Conservation (phyloP, 2,113 vertebrate species). For the Furnarius figulus region DNA sequence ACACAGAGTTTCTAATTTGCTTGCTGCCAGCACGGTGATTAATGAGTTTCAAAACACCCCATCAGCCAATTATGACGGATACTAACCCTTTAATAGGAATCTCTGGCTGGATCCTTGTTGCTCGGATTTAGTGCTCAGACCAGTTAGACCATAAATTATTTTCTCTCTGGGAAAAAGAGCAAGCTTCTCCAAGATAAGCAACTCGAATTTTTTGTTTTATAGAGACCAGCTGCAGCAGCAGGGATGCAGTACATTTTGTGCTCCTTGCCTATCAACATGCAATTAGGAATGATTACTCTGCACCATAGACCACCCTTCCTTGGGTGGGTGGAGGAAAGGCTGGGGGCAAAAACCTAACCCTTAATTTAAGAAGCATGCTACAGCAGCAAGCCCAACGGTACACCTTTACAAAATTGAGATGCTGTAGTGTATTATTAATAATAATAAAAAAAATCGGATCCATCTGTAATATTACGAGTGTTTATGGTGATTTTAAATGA, state of each 20-base stretch:
- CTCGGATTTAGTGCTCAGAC: background rate
- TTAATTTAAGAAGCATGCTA: background rate
- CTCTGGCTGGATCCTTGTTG: constrained; percentile 3
- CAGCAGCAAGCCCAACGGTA: rapidly evolving
- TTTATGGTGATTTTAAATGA: background rate
- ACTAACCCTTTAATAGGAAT: constrained; percentile 38
- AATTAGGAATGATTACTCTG: background rate
- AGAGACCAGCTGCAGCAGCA: background rate
- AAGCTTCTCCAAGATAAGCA: constrained; percentile 24
- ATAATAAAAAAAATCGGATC: background rate
- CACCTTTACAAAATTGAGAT: background rate
- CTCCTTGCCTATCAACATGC: background rate
- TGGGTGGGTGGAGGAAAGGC: background rate
- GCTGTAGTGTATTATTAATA: background rate
- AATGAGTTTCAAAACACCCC: constrained; percentile 37
- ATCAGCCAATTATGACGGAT: constrained; percentile 48
- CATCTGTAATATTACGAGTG: background rate
- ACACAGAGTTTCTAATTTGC: constrained; percentile 10
- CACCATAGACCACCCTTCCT: background rate
- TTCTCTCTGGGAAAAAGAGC: constrained; percentile 11
- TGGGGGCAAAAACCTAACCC: background rate
- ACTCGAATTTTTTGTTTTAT: background rate
- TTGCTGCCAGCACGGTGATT: constrained; percentile 24
- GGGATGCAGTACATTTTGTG: background rate
- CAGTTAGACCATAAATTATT: constrained; percentile 30